Percentiles rank a stretch among this genome's conserved stretches.
Evolutionary conservation across 2,797 vertebrate species (phyloP).

Genomic region (Tauraco hartlaubi): DNA sequence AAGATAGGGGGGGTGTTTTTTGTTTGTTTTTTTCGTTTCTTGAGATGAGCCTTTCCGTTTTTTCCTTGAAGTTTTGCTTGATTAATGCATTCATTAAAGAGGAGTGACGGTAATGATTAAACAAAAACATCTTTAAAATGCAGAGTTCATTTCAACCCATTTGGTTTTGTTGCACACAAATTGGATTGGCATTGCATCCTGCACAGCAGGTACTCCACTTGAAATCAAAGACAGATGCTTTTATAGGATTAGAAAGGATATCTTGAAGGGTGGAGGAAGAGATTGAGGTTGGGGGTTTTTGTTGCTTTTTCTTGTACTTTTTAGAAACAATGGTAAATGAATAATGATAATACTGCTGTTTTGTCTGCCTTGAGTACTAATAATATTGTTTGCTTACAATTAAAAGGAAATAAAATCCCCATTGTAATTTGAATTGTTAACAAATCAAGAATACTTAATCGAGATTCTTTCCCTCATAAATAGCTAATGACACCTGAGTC

Average conservation of each 20-base stretch:
- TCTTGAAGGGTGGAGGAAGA: conserved; percentile 62
- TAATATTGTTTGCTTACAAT: conserved; percentile 71
- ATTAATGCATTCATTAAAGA: conserved; percentile 84
- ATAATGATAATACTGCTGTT: conserved; percentile 50
- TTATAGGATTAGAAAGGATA: conserved; percentile 83
- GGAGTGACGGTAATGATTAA: conserved; percentile 81
- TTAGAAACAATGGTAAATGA: conserved; percentile 67
- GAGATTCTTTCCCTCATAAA: conserved; percentile 74
- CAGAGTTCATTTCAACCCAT: conserved; percentile 82
- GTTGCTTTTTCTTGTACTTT: conserved; percentile 33
- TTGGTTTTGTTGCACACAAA: conserved; percentile 83
- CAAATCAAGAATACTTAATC: conserved; percentile 76
- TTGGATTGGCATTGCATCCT: conserved; percentile 83
- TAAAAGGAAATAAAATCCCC: conserved; percentile 77
- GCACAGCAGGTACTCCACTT: conserved; percentile 83
- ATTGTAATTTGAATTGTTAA: conserved; percentile 70
- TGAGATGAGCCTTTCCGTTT: conserved; percentile 70
- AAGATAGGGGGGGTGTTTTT: not conserved
- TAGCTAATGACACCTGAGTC: conserved; percentile 74
- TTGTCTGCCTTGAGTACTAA: conserved; percentile 64
- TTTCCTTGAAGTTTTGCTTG: conserved; percentile 78
- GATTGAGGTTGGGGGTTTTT: conserved; percentile 51
- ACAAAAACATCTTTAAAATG: conserved; percentile 84
- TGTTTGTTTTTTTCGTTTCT: conserved; percentile 35
- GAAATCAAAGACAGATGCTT: conserved; percentile 86